Evolutionary conservation across 2,888 invertebrate genomes (phyloP), one percentile per base, ranked within the genome.

Genomic region (Hypomecis punctinalis): DNA sequence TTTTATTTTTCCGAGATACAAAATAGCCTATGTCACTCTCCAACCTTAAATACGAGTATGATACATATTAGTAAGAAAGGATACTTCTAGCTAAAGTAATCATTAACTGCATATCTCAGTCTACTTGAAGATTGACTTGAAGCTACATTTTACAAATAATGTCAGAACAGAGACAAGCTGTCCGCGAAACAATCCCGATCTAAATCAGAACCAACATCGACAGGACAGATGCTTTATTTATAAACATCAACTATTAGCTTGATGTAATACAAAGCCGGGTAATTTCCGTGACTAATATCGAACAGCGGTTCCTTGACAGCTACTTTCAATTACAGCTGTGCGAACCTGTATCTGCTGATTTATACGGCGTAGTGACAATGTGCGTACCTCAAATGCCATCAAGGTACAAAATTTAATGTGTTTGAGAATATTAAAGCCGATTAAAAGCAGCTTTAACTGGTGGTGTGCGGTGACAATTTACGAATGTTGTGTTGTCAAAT

Each of bases 221-320:
- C 80, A 72, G 70, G 78, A 83, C 80, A 72, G 70, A 62, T 66
- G 69, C 69, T 73, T 78, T 82, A 86, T 81, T 79, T 81, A 84
- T 81, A 80, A 80, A 80, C 82, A 79, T 79, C 68, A 77, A 71
- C 80, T 79, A 81, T 83, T 83, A 85, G 84, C 85, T 82, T 76
- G 78, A 80, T 83, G 79, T 81, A 78, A 79, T 78, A 84, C 83
- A 84, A 84, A 85, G 80, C 80, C 76, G 73, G 74, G 76, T 81
- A 78, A 86, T 85, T 83, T 81, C 77, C 81, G 76, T 88, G 87
- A 90, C 82, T 83, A 86, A 90, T 90, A 81, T 74, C 72, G 71
- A 77, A 86, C 87, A 89, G 81, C 83, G 81, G 84, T 83, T 79
- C 75, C 75, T 73, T 83, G 88, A 86, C 87, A 86, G 86, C 71